phyloP scores from a whole-genome alignment of 2,888 invertebrate species.

The Branchipolynoe longqiensis region DNA sequence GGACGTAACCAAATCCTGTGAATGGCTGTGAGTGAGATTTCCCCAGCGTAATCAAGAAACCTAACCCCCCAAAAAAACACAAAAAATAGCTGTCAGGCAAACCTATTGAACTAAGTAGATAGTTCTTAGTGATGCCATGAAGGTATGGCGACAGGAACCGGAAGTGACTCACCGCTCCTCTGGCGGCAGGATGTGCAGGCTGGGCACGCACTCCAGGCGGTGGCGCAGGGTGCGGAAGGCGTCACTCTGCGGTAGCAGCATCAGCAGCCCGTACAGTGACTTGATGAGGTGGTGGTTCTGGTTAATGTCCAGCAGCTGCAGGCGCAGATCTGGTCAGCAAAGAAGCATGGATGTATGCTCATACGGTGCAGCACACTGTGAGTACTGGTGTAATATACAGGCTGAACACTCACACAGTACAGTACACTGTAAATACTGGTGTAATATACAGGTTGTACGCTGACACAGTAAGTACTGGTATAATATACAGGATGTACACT shows the following conservation, averaged over 20 bases:
- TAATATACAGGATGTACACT: no score
- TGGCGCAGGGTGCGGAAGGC: conserved; percentile 93
- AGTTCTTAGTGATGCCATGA: neutral
- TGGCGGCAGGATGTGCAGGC: conserved; percentile 83
- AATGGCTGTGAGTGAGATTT: no score
- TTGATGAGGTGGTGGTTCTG: conserved; percentile 90
- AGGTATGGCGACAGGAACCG: neutral
- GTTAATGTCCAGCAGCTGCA: conserved; percentile 91
- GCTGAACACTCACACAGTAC: no score
- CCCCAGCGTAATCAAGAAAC: no score
- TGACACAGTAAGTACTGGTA: no score
- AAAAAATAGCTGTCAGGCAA: neutral
- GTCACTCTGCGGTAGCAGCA: conserved; percentile 98
- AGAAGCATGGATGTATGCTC: no score
- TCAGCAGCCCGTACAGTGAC: conserved; percentile 96
- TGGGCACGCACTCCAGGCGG: conserved; percentile 90
- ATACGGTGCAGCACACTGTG: no score
- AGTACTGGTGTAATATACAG: neutral
- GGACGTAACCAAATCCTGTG: no score
- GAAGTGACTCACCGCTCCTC: conserved; percentile 80
- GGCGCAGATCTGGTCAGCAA: conserved; percentile 91
- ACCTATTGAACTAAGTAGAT: neutral
- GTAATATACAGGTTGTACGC: no score
- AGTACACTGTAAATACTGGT: no score
- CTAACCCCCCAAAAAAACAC: neutral